Evolutionary conservation across 2,797 vertebrate species (phyloP).

Genomic region (Enteromius trimaculatus): DNA sequence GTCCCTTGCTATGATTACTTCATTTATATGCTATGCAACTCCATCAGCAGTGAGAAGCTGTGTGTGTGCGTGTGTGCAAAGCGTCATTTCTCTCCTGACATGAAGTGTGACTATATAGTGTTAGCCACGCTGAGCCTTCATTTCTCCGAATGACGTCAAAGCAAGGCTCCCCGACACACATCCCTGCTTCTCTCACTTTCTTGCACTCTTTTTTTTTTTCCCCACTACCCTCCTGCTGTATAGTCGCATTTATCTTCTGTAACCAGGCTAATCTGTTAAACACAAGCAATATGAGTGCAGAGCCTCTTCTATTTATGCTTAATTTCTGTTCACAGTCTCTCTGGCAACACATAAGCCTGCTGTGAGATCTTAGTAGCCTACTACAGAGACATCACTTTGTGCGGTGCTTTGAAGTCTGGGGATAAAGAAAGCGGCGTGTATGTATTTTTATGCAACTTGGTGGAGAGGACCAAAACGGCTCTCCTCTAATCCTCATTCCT

Average conservation of each 20-base stretch:
- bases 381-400: conserved; percentile 16
- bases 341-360: neutral
- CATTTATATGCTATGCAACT: neutral
- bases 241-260: conserved; percentile 6
- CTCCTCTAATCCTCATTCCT: conserved; percentile 68
- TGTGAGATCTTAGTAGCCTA: conserved; percentile 29
- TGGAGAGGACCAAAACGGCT: conserved; percentile 18
- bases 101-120: conserved; percentile 26
- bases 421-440: neutral
- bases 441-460: neutral
- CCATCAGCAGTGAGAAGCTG: conserved; percentile 18
- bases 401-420: neutral
- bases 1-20: neutral
- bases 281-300: neutral
- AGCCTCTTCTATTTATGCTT: neutral
- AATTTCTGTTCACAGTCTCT: conserved; percentile 3
- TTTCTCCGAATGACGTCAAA: conserved; percentile 55
- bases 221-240: neutral
- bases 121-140: conserved; percentile 20
- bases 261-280: conserved; percentile 23
- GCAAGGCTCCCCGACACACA: conserved; percentile 52
- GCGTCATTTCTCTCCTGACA: neutral
- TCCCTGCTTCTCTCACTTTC: conserved; percentile 1
- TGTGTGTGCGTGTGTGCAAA: neutral
- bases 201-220: neutral